Base-by-base conservation (phyloP, 2,113 vertebrate species). In the Leuciscus idus region DNA sequence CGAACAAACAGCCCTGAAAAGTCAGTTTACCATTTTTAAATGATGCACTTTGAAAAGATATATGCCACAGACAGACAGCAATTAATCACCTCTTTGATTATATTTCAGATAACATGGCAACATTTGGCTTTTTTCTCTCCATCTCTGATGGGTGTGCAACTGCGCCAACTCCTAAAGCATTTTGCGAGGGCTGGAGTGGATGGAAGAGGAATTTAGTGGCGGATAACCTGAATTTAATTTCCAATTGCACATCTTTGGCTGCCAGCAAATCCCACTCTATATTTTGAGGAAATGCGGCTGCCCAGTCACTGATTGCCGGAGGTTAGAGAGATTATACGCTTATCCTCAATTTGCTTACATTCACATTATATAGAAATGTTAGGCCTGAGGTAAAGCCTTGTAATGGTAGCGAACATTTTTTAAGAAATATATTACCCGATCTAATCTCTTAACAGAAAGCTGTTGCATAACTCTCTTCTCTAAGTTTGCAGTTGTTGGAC, bases 171-270 rank as follows among this genome's bases (percentile, higher is more conserved):
- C 93, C 89, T 30, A 92, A 91, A 91, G 93, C 93, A 93, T 91
- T 80, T 89, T 74, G 91, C 88, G 77, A 91, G 91, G 90, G 90
- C 93, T 91, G 93, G 92, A 92, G 92, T 92, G 92, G 90, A 93
- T 91, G 26, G 28, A 68, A 76, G 52, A 72, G 74, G 73, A 95
- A 95, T 93, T 94, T 93, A 93, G 93, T 91, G 92, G 91, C 85
- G 90, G 94, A 94, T 95, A 93, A 94, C 92, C 93, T 92, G 93
- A 93, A 95, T 94, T 89, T 94, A 90, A 94, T 93, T 94, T 94
- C 93, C 91, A 93, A 93, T 94, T 91, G 91, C 48, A 61, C 64
- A 50, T 73, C 88, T 36, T 55, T 73, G 21, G 21, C 90, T 91
- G 91, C 91, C 90, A 89, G 33, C 88, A 43, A 76, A 77, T 93